Evolutionary conservation across 2,888 invertebrate species (phyloP), one percentile per base, ranked within the genome.

Genomic region (Bhutanitis thaidina): DNA sequence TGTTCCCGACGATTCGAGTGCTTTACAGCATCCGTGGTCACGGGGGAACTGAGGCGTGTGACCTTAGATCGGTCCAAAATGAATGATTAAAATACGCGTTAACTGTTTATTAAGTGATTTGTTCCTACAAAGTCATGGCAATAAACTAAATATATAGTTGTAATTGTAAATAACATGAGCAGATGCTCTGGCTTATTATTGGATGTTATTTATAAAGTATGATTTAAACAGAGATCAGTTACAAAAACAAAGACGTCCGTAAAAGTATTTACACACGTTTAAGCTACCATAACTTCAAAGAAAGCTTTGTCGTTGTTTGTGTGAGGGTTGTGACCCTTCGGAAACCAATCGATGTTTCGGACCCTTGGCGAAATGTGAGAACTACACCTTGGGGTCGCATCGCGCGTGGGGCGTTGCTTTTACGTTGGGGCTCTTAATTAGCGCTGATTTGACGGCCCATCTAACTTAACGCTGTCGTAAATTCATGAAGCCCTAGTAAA

Each of bases 401-500:
- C 9, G 29, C 43, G 37, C 20, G 20, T 32, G 49, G 36, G 49
- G 37, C 44, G 15, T 16, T 32, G 49, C 49, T 49, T 49, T 49
- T 49, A 49, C 43, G 37, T 49, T 29, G 39, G 44, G 34, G 50
- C 25, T 54, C 52, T 59, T 59, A 55, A 59, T 57, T 59, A 59
- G 59, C 55, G 46, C 57, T 55, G 55, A 57, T 59, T 59, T 59
- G 55, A 59, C 51, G 57, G 52, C 49, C 55, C 44, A 44, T 44
- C 50, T 39, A 25, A 39, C 44, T 44, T 44, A 5, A 44, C 39
- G 39, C 16, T 16, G 12, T 39, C 44, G 39, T 50, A 39, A 50
- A 50, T 39, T 12, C 15, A 16, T 7, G 27, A 14, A 10, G 34
- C 27, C 44, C 27, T 27, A 27, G 29, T 39, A 29, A 49, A 27